phyloP scores from a whole-genome alignment of 2,888 invertebrate species.

The Apodemia duryi region DNA sequence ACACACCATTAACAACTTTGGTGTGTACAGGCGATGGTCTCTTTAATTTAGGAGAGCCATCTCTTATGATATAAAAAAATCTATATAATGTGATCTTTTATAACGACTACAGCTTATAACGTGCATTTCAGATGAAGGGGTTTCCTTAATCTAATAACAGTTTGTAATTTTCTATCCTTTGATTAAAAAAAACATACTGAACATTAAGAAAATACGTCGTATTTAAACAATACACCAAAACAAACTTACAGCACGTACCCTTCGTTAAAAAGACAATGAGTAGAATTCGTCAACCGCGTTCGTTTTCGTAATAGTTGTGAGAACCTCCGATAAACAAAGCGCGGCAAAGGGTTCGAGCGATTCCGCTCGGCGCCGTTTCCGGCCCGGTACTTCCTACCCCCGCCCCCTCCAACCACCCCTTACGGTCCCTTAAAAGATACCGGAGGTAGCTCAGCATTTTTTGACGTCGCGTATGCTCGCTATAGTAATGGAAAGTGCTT shows the following conservation, averaged over 20 bases:
- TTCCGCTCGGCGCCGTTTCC: conserved; percentile 67
- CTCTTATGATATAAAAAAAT: too few relatives aligned
- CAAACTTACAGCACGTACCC: conserved; percentile 15
- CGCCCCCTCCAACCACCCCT: conserved; percentile 23
- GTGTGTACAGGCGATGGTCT: too few relatives aligned
- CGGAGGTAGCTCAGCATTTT: conserved; percentile 10
- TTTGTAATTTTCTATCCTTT: too few relatives aligned
- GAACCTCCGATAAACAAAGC: conserved; percentile 60
- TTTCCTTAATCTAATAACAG: too few relatives aligned
- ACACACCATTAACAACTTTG: too few relatives aligned
- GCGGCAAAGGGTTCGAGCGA: conserved; percentile 61
- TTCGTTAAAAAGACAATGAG: conserved; percentile 27
- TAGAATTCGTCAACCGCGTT: conserved; percentile 26
- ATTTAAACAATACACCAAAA: conserved; percentile 12
- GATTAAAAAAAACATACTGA: neutral
- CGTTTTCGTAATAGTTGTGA: conserved; percentile 27
- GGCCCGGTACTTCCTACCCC: conserved; percentile 41
- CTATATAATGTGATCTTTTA: too few relatives aligned
- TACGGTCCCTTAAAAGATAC: conserved; percentile 29
- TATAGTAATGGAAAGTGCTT: conserved; percentile 13
- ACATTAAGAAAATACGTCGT: neutral
- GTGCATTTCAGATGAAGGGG: too few relatives aligned
- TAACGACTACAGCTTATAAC: too few relatives aligned
- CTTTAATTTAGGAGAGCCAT: too few relatives aligned
- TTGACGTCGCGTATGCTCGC: conserved; percentile 15